phyloP scores from a whole-genome alignment of 2,888 invertebrate species.

The Sphecodes monilicornis region DNA sequence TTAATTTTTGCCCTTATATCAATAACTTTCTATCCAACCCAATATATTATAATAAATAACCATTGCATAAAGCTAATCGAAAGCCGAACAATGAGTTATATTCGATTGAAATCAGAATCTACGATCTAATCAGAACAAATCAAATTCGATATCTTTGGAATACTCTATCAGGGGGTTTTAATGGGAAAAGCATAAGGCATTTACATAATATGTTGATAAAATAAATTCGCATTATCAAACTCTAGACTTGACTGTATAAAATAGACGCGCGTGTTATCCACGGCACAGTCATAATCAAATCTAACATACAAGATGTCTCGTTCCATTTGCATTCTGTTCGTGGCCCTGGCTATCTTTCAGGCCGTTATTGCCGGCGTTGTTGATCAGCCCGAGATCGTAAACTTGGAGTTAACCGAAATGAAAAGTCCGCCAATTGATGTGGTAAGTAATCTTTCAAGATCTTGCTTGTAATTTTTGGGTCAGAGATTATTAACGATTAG shows the following conservation, averaged over 20 bases:
- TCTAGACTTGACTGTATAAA: background rate
- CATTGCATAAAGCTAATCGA: too few relatives aligned
- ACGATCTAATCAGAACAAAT: background rate
- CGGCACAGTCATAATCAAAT: background rate
- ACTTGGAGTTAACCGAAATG: background rate
- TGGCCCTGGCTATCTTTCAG: background rate
- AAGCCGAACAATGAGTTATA: too few relatives aligned
- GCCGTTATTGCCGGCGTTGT: background rate
- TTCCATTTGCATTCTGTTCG: background rate
- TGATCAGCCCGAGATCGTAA: background rate
- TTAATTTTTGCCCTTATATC: too few relatives aligned
- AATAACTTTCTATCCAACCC: too few relatives aligned
- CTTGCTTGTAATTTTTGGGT: background rate
- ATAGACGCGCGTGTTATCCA: background rate
- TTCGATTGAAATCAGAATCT: too few relatives aligned
- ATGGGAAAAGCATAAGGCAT: background rate
- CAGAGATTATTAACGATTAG: background rate
- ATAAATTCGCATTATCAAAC: background rate
- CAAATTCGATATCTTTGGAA: background rate
- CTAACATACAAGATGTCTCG: background rate
- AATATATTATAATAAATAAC: too few relatives aligned
- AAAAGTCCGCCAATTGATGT: background rate
- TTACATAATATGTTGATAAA: background rate
- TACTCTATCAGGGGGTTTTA: background rate
- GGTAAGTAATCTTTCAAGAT: background rate